These are phyloP conservation scores for Trichoplusia ni DNA, from an alignment of 1,140 invertebrate species.

Conservation along the genomic window DNA sequence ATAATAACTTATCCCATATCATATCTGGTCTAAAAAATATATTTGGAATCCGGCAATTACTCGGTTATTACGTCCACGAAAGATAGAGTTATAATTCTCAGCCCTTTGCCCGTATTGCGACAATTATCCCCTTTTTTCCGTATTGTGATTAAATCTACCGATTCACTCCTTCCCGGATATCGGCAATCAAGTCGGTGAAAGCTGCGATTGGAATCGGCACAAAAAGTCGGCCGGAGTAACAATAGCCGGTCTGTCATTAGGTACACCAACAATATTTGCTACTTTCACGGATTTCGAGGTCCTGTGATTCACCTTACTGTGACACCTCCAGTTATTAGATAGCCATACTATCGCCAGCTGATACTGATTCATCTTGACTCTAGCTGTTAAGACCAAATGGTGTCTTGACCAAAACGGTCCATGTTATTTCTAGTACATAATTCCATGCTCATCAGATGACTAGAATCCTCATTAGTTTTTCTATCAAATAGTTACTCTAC, in stretches of 20 bases:
- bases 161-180: conserved; percentile 75
- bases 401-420: too few species aligned
- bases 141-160: conserved; percentile 65
- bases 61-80: conserved; percentile 37
- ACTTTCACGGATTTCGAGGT: neutral
- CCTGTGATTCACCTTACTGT: too few species aligned
- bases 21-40: conserved; percentile 13
- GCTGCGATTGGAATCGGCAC: conserved; percentile 33
- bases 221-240: conserved; percentile 34
- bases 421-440: too few species aligned
- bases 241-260: conserved; percentile 17
- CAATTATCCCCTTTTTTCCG: conserved; percentile 73
- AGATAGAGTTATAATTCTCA: conserved; percentile 53
- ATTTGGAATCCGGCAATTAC: conserved; percentile 40
- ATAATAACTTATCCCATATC: too few species aligned
- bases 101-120: conserved; percentile 58
- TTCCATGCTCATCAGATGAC: too few species aligned
- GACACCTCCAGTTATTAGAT: too few species aligned
- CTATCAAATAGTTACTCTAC: too few species aligned
- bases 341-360: too few species aligned
- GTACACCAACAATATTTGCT: too few species aligned
- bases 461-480: too few species aligned
- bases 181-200: conserved; percentile 67
- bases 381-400: too few species aligned
- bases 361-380: too few species aligned